Percentiles rank a stretch among this genome's conserved stretches.
These are phyloP conservation scores for Calyptomena viridis DNA, from an alignment of 2,113 vertebrate genomes.

Conservation along the genomic window DNA sequence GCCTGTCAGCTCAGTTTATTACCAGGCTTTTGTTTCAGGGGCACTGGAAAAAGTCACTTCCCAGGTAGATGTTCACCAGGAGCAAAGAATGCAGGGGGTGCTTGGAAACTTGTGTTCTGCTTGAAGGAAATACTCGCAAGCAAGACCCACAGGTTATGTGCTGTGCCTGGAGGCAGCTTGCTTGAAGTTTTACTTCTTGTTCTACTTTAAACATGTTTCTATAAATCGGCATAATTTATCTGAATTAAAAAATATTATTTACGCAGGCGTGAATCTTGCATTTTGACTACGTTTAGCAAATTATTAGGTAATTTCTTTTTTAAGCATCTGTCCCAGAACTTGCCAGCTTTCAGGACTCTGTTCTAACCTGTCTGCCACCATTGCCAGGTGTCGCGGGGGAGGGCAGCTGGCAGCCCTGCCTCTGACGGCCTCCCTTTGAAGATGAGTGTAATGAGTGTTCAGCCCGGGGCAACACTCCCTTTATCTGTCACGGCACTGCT, in stretches of 20 bases:
- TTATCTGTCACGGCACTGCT: neutral
- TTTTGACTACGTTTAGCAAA: neutral
- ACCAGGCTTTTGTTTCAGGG: neutral
- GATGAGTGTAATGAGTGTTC: neutral
- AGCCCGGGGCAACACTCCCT: neutral
- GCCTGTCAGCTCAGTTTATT: neutral
- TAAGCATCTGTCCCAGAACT: neutral
- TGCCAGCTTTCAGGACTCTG: neutral
- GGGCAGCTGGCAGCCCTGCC: neutral
- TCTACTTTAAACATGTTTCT: neutral
- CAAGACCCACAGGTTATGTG: neutral
- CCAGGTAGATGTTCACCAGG: neutral
- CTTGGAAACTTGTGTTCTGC: neutral
- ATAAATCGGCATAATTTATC: neutral
- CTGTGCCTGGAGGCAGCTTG: neutral
- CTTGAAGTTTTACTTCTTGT: neutral
- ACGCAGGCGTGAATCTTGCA: neutral
- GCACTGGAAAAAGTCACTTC: neutral
- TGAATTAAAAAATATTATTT: neutral
- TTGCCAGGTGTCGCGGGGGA: rapidly evolving
- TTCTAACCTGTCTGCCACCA: neutral
- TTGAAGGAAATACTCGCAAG: neutral
- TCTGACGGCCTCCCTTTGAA: neutral
- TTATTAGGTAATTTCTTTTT: neutral
- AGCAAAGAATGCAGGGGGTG: neutral